Percentiles rank a stretch among this genome's conserved stretches.
Evolutionary conservation across 2,888 invertebrate genomes (phyloP).

Genomic region (Trypoxylon attenuatum): DNA sequence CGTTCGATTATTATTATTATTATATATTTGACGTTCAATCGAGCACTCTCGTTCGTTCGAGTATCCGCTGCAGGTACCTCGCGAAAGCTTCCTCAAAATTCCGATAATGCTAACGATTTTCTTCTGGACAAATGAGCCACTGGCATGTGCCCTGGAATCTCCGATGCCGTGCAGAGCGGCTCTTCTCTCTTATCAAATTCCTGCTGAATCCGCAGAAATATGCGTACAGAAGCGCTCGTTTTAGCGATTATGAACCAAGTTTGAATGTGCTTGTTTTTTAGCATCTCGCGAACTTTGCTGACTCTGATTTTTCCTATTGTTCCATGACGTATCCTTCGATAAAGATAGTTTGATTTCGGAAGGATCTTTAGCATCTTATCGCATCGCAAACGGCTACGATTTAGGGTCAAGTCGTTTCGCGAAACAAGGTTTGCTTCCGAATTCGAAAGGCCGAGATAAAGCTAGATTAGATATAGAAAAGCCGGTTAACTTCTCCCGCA

Average conservation of each 20-base stretch:
- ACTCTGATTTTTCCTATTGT: too few relatives aligned
- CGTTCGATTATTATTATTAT: too few relatives aligned
- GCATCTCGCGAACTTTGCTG: too few relatives aligned
- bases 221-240: constrained; percentile 7
- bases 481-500: constrained; percentile 44
- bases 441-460: constrained; percentile 46
- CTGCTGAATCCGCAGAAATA: constrained; percentile 31
- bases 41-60: too few relatives aligned
- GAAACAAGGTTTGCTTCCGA: constrained; percentile 29
- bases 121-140: constrained; percentile 43
- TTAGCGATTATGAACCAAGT: constrained; percentile 14
- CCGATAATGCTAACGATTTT: constrained; percentile 51
- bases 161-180: constrained; percentile 9
- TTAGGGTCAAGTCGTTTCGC: constrained; percentile 27
- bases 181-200: constrained; percentile 45
- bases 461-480: constrained; percentile 44
- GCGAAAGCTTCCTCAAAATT: constrained; percentile 40
- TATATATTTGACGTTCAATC: too few relatives aligned
- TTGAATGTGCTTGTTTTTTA: not conserved
- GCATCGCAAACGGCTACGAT: too few relatives aligned
- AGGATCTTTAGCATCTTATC: too few relatives aligned
- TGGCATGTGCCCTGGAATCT: constrained; percentile 33
- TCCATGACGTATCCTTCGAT: too few relatives aligned
- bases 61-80: not conserved
- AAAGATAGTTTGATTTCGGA: too few relatives aligned